A percentile compares a stretch with the other conserved stretches of the same genome.
Conservation (phyloP, 2,888 invertebrate species). For the Hydriomena furcata region DNA sequence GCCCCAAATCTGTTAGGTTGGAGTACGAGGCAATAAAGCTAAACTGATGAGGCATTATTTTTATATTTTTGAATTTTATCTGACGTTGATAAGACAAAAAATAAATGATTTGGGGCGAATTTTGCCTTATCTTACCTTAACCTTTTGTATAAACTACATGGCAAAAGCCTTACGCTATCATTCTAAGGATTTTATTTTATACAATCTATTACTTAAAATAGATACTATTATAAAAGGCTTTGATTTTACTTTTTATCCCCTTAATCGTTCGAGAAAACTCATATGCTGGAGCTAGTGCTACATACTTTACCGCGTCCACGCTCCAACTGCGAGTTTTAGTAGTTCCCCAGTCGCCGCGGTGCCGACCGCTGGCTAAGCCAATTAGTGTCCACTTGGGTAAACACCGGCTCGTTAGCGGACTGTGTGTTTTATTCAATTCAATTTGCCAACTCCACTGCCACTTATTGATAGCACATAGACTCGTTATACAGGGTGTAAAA, state of each 20-base stretch:
- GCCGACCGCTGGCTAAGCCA: constrained; percentile 81
- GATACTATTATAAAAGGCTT: too few species aligned
- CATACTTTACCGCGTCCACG: constrained; percentile 26
- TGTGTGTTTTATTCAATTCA: constrained; percentile 83
- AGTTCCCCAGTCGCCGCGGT: constrained; percentile 43
- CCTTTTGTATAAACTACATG: too few species aligned
- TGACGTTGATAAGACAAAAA: too few species aligned
- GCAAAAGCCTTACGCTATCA: too few species aligned
- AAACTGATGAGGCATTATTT: constrained; percentile 22
- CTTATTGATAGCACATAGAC: constrained; percentile 72
- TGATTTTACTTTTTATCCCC: too few species aligned
- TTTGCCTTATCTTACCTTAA: too few species aligned
- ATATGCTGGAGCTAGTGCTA: too few species aligned
- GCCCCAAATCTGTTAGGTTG: constrained; percentile 48
- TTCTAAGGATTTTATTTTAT: too few species aligned
- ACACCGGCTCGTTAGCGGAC: constrained; percentile 82
- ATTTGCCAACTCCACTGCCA: constrained; percentile 76
- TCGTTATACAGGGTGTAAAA: constrained; percentile 15
- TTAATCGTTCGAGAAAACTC: too few species aligned
- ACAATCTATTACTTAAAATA: too few species aligned
- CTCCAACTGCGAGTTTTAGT: constrained; percentile 37
- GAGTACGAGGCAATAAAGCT: constrained; percentile 28
- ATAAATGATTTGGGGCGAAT: too few species aligned
- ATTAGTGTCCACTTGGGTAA: constrained; percentile 83
- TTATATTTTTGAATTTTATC: too few species aligned